These are phyloP conservation scores for Thymallus thymallus DNA, from an alignment of 2,113 vertebrate species.

Conservation along the genomic window DNA sequence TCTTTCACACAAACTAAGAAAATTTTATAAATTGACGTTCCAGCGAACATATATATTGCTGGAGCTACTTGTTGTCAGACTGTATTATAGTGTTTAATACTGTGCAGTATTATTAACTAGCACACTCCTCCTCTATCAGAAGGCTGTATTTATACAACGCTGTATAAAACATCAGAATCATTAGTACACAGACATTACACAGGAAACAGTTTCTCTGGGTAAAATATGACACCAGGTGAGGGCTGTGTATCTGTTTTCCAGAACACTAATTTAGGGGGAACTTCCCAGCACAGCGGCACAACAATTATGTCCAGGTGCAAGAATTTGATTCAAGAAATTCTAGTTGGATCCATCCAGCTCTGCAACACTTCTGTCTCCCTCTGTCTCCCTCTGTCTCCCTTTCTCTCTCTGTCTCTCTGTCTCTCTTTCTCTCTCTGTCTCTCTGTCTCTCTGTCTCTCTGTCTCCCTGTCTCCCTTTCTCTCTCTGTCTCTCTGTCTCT, in stretches of 20 bases:
- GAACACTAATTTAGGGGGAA: slow-evolving; percentile 93
- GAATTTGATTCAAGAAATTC: slow-evolving; percentile 98
- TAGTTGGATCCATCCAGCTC: slow-evolving; percentile 87
- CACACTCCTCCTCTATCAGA: too few species aligned
- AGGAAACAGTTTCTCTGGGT: slow-evolving; percentile 47
- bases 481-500: too few species aligned
- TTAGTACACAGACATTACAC: slow-evolving; percentile 41
- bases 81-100: too few species aligned
- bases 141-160: too few species aligned
- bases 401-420: slow-evolving; percentile 65
- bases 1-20: too few species aligned
- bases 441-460: too few species aligned
- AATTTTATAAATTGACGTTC: too few species aligned
- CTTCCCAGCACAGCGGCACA: slow-evolving; percentile 92
- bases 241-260: slow-evolving; percentile 85
- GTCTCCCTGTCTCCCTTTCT: too few species aligned
- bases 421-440: too few species aligned
- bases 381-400: slow-evolving; percentile 39
- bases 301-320: slow-evolving; percentile 99
- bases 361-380: slow-evolving; percentile 38
- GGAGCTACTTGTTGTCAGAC: too few species aligned
- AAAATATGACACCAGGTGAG: slow-evolving; percentile 85
- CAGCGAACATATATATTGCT: too few species aligned
- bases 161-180: slow-evolving; percentile 51
- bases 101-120: too few species aligned